Base-by-base conservation (phyloP, 2,113 vertebrate species). In the Sclerurus mexicanus region DNA sequence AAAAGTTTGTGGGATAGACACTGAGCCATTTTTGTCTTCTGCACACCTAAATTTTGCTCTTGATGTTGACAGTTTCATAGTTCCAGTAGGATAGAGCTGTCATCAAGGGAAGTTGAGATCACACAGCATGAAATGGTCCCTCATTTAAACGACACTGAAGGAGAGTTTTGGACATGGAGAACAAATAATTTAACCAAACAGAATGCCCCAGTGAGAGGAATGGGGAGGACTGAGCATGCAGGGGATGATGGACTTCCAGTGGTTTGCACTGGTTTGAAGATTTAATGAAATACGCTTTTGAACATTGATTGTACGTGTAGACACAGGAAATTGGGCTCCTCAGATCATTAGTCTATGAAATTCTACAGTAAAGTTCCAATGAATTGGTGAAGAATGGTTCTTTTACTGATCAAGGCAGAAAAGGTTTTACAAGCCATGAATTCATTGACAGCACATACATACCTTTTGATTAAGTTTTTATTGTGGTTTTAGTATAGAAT, bases 41-140 rank as follows among this genome's bases (percentile, higher is more conserved):
- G 80, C 55, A 92, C 88, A 89, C 76, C 88, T 94, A 93, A 74
- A 89, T 96, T 96, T 96, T 90, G 77, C 88, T 90, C 85, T 55
- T 79, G 80, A 87, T 87, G 73, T 89, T 96, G 93, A 96, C 95
- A 95, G 88, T 94, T 96, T 96, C 95, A 92, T 89, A 78, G 92
- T 82, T 93, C 52, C 90, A 92, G 86, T 93, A 78, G 95, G 92
- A 96, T 79, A 87, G 95, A 84, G 69, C 80, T 96, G 90, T 96
- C 93, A 91, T 87, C 96, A 76, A 76, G 74, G 95, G 93, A 96
- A 95, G 95, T 35, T 94, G 96, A 89, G 86, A 90, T 96, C 88
- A 94, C 69, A 89, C 44, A 76, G 69, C 76, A 89, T 93, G 76
- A 96, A 93, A 92, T 92, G 88, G 73, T 77, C 23, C 44, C 68